phyloP scores from a whole-genome alignment of 2,797 vertebrate genomes.

The Thunnus albacares region DNA sequence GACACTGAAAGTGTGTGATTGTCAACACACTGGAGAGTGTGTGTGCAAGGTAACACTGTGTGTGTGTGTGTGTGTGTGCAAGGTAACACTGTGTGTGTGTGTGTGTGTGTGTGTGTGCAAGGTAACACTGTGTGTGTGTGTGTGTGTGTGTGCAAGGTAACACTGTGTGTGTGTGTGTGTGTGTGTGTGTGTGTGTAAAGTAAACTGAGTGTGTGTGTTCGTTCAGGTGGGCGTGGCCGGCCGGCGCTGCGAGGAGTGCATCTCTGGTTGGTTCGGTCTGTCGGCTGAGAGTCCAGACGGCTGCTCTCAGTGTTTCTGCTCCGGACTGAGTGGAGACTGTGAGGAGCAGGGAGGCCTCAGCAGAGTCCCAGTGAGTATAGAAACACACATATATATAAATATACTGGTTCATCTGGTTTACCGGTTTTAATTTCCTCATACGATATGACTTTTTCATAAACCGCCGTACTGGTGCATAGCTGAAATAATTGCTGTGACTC shows the following conservation, averaged over 20 bases:
- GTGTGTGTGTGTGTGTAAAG: not conserved
- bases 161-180: not conserved
- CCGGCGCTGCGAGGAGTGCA: conserved; percentile 90
- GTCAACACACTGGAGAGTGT: conserved; percentile 87
- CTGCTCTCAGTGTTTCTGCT: conserved; percentile 93
- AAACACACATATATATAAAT: not conserved
- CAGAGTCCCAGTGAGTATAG: conserved; percentile 85
- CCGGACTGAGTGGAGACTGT: conserved; percentile 88
- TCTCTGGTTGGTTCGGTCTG: conserved; percentile 88
- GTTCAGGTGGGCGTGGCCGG: conserved; percentile 91
- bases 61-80: not conserved
- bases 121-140: conserved; percentile 62
- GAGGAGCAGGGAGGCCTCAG: conserved; percentile 88
- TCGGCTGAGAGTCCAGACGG: conserved; percentile 80
- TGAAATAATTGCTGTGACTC: too few species aligned
- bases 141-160: not conserved
- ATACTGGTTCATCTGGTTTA: too few species aligned
- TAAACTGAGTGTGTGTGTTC: not conserved
- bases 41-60: conserved; percentile 88
- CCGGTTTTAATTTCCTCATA: too few species aligned
- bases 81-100: conserved; percentile 83
- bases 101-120: conserved; percentile 93
- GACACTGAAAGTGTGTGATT: conserved; percentile 87
- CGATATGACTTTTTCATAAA: too few species aligned
- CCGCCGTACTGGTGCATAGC: too few species aligned